Evolutionary conservation across 2,888 invertebrate species (phyloP), one percentile per base, ranked within the genome.

Genomic region (Dynastes grantii): DNA sequence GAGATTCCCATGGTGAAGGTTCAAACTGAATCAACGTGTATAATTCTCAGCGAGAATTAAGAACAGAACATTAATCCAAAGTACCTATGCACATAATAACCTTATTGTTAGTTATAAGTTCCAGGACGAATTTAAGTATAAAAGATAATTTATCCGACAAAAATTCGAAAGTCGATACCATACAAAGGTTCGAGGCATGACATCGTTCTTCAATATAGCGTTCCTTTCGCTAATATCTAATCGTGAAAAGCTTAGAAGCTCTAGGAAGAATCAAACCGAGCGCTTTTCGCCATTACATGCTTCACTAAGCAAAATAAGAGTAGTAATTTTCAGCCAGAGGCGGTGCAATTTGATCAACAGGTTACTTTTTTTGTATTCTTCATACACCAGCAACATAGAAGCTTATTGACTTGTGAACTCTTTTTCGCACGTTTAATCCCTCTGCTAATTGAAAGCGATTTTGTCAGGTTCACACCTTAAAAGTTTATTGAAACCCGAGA

Each of bases 181-280:
- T 22, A 22, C 22, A 22, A 22, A 22, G 22, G 22, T 22, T 22
- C 22, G 22, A 22, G 22, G 22, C 8, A 45, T 45, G 45, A 45
- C 8, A 45, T 45, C 45, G 8, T 11, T 6, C 8, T 45, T 45
- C 45, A 55, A 22, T 55, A 55, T 55, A 9, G 55, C 55, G 6
- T 8, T 71, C 9, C 71, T 55, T 16, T 16, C 6, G 29, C 71
- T 32, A 71, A 53, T n/a, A 55, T 65, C 53, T n/a, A 71, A 71
- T 71, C 71, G 37, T 53, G 55, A 32, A 71, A 37, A 71, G 71
- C 71, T 71, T 71, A 71, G 55, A 71, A 71, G 71, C 71, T 58
- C 37, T 29, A 55, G 32, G 16, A 71, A 32, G 55, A 71, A 71
- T 71, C 71, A 71, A 55, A 32, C 32, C 16, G 71, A 37, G 71